Percentiles rank a stretch among this genome's conserved stretches.
These are phyloP conservation scores for Anas bernieri DNA, from an alignment of 2,797 vertebrate genomes.

Conservation along the genomic window DNA sequence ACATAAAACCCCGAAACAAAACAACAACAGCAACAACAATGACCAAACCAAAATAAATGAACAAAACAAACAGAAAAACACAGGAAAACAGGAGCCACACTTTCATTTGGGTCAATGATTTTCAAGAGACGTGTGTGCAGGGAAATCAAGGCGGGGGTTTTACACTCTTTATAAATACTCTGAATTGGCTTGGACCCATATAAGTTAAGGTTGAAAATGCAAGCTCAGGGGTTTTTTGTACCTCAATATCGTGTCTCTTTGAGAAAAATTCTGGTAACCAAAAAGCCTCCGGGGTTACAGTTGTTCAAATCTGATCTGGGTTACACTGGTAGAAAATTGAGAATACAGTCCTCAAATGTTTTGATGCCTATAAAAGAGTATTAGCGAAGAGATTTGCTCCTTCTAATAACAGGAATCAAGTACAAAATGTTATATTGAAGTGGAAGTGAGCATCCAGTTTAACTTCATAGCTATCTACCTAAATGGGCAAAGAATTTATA, in stretches of 20 bases:
- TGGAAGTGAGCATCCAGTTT: background rate
- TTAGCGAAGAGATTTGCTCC: background rate
- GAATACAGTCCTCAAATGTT: background rate
- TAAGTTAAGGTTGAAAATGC: background rate
- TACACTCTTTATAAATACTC: background rate
- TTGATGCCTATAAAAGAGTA: background rate
- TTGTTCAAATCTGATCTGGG: background rate
- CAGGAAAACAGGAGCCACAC: background rate
- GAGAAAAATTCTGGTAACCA: background rate
- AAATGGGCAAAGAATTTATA: background rate
- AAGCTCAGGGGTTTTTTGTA: background rate
- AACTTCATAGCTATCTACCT: background rate
- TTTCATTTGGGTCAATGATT: background rate
- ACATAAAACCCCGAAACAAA: too few relatives aligned
- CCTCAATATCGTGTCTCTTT: background rate
- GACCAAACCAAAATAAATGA: too few relatives aligned
- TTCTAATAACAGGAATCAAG: background rate
- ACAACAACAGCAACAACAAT: background rate
- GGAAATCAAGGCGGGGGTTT: background rate
- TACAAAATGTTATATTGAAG: background rate
- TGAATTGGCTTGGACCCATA: background rate
- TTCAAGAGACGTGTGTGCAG: background rate
- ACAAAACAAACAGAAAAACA: background rate
- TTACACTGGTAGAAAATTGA: background rate
- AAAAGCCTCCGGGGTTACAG: background rate